These are phyloP conservation scores for Coenonympha glycerion DNA, from an alignment of 2,888 invertebrate species.

Conservation along the genomic window DNA sequence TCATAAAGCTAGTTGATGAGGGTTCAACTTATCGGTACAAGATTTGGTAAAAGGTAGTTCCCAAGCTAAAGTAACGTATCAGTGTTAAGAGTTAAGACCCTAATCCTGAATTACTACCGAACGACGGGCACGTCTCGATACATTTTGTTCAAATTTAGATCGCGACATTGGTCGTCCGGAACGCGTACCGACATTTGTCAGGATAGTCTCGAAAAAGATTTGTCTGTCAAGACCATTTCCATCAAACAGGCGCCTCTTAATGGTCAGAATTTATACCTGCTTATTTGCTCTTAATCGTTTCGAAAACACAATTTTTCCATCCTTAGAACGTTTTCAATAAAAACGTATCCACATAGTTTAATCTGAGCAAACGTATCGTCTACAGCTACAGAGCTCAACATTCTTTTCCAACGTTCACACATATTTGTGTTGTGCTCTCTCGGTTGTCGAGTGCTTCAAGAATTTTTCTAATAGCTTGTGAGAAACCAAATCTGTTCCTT, in stretches of 20 bases:
- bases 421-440: background rate
- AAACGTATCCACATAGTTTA: background rate
- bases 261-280: background rate
- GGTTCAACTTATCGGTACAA: too few relatives aligned
- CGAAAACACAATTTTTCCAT: background rate
- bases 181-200: conserved; percentile 23
- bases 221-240: conserved; percentile 11
- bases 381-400: background rate
- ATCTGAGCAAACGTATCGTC: background rate
- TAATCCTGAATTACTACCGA: conserved; percentile 21
- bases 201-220: conserved; percentile 13
- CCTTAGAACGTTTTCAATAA: background rate
- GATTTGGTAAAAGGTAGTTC: too few relatives aligned
- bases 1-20: too few relatives aligned
- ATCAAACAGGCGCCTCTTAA: conserved; percentile 2
- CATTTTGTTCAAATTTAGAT: conserved; percentile 62
- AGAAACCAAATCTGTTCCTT: background rate
- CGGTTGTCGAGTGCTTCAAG: background rate
- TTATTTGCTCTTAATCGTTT: background rate
- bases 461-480: background rate
- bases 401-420: background rate
- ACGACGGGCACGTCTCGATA: conserved; percentile 38
- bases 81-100: conserved; percentile 2
- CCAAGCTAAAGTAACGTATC: background rate
- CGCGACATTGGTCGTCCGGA: conserved; percentile 37